Evolutionary conservation across 2,888 invertebrate species (phyloP).

Genomic region (Lordiphosa andalusiaca): DNA sequence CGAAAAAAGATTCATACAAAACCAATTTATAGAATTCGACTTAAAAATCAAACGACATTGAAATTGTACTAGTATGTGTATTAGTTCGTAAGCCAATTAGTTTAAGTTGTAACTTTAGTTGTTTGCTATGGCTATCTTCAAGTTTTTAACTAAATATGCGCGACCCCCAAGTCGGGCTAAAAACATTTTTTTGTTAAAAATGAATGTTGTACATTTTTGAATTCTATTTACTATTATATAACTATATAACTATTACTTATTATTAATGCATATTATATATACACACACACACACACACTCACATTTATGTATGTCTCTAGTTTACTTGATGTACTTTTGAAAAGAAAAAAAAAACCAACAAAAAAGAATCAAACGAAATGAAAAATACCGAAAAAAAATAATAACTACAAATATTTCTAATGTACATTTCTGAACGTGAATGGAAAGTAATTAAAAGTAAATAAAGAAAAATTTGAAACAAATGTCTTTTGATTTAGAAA

Average conservation of each 20-base stretch:
- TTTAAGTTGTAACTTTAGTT: constrained; percentile 67
- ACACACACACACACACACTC: constrained; percentile 39
- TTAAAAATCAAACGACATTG: constrained; percentile 32
- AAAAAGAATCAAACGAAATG: constrained; percentile 7
- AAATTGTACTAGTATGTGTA: constrained; percentile 63
- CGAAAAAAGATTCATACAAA: constrained; percentile 17
- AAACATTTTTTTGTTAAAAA: constrained; percentile 62
- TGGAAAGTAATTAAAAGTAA: constrained; percentile 45
- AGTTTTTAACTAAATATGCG: constrained; percentile 63
- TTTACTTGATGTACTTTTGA: constrained; percentile 66
- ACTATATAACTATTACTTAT: constrained; percentile 32
- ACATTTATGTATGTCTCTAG: constrained; percentile 59
- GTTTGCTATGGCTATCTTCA: constrained; percentile 66
- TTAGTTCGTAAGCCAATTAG: constrained; percentile 61
- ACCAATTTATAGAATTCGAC: constrained; percentile 16
- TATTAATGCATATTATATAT: constrained; percentile 39
- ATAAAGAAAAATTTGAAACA: constrained; percentile 33
- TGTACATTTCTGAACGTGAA: constrained; percentile 63
- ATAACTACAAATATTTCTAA: constrained; percentile 25
- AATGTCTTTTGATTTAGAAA: constrained; percentile 4
- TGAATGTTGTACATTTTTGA: constrained; percentile 75
- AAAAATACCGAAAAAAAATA: constrained; percentile 14
- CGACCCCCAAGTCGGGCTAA: constrained; percentile 23
- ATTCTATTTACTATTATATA: constrained; percentile 53
- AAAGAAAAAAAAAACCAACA: constrained; percentile 32